A percentile compares a stretch with the other conserved stretches of the same genome.
Evolutionary conservation across 2,888 invertebrate genomes (phyloP).

Genomic region (Macroteleia sp.): DNA sequence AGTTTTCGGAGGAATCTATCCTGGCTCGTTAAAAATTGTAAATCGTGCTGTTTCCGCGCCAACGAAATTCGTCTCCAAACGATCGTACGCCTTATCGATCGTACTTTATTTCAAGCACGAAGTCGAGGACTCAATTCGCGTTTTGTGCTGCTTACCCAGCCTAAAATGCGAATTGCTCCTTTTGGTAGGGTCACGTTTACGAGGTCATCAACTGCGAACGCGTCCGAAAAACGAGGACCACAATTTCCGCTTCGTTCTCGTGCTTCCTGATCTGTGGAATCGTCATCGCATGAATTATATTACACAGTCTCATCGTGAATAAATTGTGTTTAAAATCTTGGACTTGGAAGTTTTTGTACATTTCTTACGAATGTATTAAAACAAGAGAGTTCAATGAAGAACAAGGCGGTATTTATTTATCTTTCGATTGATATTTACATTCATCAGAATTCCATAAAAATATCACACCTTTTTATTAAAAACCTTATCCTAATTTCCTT

Average conservation of each 20-base stretch:
- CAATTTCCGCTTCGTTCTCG: constrained; percentile 15
- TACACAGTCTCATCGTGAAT: background rate
- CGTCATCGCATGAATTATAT: background rate
- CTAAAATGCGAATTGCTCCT: background rate
- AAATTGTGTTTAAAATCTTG: constrained; percentile 3
- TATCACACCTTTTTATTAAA: background rate
- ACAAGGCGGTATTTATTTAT: background rate
- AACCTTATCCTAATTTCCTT: background rate
- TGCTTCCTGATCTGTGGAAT: background rate
- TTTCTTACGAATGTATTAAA: constrained; percentile 24
- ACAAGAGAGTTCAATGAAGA: background rate
- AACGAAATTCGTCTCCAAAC: constrained; percentile 26
- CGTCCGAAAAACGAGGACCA: constrained; percentile 12
- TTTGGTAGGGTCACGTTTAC: constrained; percentile 16
- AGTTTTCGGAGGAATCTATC: background rate
- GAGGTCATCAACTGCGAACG: constrained; percentile 16
- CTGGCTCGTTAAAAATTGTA: constrained; percentile 46
- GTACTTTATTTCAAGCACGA: constrained; percentile 36
- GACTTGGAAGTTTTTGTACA: too few species aligned
- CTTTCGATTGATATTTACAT: constrained; percentile 11
- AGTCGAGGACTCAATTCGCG: constrained; percentile 9
- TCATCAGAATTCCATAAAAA: constrained; percentile 16
- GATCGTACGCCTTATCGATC: constrained; percentile 31
- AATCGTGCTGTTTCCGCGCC: constrained; percentile 35
- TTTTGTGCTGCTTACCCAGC: constrained; percentile 21